Conservation (phyloP, 2,113 vertebrate genomes). For the Boulengeromyrus knoepffleri region DNA sequence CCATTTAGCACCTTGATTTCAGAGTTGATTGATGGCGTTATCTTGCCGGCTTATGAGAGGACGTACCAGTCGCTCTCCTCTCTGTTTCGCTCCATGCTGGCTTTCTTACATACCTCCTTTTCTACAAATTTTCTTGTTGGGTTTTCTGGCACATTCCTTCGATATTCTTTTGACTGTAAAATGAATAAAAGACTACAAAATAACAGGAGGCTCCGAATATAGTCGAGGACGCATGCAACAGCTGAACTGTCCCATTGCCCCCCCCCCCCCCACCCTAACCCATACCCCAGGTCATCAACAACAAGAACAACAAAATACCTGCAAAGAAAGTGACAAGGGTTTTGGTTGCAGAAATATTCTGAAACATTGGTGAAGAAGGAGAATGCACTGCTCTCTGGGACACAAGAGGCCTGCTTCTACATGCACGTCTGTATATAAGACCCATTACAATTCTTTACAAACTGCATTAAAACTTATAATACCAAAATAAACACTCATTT, state of each 20-base stretch:
- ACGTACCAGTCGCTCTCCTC: conserved; percentile 56
- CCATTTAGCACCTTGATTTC: conserved; percentile 57
- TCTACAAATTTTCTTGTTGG: conserved; percentile 99
- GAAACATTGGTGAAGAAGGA: conserved; percentile 52
- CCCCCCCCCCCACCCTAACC: conserved; percentile 23
- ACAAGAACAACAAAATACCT: conserved; percentile 60
- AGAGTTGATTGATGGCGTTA: conserved; percentile 51
- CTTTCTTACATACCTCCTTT: conserved; percentile 99
- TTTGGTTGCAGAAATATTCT: conserved; percentile 66
- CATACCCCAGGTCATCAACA: conserved; percentile 47
- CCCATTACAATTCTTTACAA: conserved; percentile 60
- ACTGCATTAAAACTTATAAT: conserved; percentile 15
- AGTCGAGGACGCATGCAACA: conserved; percentile 87
- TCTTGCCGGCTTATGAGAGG: conserved; percentile 47
- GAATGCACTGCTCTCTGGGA: conserved; percentile 64
- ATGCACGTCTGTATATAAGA: conserved; percentile 73
- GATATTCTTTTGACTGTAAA: conserved; percentile 99
- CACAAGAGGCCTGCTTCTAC: conserved; percentile 68
- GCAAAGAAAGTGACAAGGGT: conserved; percentile 55
- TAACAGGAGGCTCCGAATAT: conserved; percentile 92
- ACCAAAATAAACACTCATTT: conserved; percentile 24
- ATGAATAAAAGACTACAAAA: conserved; percentile 99
- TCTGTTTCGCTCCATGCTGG: conserved; percentile 49
- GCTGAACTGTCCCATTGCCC: conserved; percentile 54
- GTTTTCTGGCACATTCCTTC: conserved; percentile 99